These are phyloP conservation scores for Philereme transversata DNA, from an alignment of 2,888 invertebrate species.

Conservation along the genomic window DNA sequence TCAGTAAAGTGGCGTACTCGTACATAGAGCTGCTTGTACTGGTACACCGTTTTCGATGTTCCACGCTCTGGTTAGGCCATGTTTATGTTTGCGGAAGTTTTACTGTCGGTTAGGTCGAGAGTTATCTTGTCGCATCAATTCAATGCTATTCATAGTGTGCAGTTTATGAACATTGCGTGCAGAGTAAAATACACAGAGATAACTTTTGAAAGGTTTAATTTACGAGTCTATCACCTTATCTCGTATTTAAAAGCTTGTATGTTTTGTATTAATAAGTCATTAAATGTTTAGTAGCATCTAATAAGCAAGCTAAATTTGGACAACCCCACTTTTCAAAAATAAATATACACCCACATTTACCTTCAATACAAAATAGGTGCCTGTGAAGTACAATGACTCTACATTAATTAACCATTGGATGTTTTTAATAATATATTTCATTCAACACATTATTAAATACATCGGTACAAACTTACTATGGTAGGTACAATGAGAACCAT, in stretches of 20 bases:
- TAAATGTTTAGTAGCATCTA: no score
- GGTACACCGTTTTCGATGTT: constrained; percentile 8
- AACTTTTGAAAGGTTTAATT: constrained; percentile 15
- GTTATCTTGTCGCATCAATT: constrained; percentile 28
- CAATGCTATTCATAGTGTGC: constrained; percentile 21
- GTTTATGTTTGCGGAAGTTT: constrained; percentile 39
- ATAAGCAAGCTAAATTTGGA: no score
- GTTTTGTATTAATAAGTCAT: no score
- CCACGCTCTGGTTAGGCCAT: constrained; percentile 35
- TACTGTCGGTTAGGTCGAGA: constrained; percentile 34
- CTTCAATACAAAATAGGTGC: no score
- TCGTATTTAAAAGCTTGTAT: constrained; percentile 2
- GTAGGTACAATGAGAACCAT: no score
- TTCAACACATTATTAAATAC: no score
- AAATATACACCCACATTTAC: no score
- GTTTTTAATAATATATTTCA: no score
- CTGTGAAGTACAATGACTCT: no score
- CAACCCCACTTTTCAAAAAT: no score
- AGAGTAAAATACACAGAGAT: constrained; percentile 8
- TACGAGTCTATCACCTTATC: background rate
- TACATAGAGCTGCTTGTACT: background rate
- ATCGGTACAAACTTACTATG: no score
- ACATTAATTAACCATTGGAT: no score
- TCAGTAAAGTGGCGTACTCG: constrained; percentile 5
- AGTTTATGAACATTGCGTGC: constrained; percentile 15